Evolutionary conservation across 2,113 vertebrate species (phyloP).

Genomic region (Hippocampus guttulatus): DNA sequence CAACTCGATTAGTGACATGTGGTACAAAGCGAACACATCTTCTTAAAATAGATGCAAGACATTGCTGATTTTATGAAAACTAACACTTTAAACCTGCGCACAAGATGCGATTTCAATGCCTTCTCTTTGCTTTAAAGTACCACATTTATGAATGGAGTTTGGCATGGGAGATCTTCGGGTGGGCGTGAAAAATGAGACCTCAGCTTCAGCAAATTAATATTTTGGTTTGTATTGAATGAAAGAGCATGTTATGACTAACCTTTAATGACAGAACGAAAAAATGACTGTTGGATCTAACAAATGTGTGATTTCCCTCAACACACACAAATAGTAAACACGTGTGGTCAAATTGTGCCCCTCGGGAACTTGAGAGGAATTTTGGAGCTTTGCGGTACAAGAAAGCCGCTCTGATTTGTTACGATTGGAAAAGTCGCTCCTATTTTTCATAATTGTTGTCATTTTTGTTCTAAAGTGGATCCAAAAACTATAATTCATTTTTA

Average conservation of each 20-base stretch:
- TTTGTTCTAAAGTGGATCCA: not conserved
- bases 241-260: too few species aligned
- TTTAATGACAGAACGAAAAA: not conserved
- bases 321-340: not conserved
- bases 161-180: conserved; percentile 1
- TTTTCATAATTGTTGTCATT: not conserved
- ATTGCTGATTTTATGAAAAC: not conserved
- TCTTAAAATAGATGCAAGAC: not conserved
- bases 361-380: not conserved
- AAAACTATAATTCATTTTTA: not conserved
- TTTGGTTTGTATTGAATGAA: too few species aligned
- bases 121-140: not conserved
- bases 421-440: not conserved
- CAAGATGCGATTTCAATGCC: not conserved
- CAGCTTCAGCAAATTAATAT: not conserved
- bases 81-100: too few species aligned
- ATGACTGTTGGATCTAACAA: not conserved
- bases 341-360: not conserved
- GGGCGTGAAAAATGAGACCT: conserved; percentile 15
- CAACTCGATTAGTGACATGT: not conserved
- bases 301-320: not conserved
- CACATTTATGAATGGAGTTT: conserved; percentile 21
- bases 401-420: not conserved
- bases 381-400: not conserved
- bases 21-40: not conserved